These are phyloP conservation scores for Sycon ciliatum DNA, from an alignment of 37 sponge, comb jelly and placozoan genomes.

Conservation along the genomic window DNA sequence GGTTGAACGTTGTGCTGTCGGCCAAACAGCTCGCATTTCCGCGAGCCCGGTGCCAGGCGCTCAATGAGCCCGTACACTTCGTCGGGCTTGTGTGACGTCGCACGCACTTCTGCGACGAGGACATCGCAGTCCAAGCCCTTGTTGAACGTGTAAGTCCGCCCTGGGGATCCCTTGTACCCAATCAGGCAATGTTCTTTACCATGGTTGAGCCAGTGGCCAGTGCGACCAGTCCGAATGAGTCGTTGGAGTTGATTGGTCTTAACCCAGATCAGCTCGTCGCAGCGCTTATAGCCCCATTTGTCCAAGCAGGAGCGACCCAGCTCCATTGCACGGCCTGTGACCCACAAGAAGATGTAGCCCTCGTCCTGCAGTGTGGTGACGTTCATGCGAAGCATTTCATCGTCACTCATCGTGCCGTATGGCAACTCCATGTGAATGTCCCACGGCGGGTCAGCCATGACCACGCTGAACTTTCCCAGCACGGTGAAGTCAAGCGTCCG, in stretches of 20 bases:
- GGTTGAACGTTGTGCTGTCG: conserved; percentile 83
- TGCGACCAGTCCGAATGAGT: conserved; percentile 85
- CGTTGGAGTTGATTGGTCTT: conserved; percentile 95
- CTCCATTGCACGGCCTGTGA: conserved; percentile 95
- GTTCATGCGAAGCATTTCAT: conserved; percentile 85
- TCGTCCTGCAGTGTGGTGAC: conserved; percentile 82
- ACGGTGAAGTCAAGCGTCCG: conserved; percentile 52
- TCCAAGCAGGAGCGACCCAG: conserved; percentile 82
- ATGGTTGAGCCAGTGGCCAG: conserved; percentile 98
- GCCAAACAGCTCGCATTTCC: conserved; percentile 88
- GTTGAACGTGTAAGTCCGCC: conserved; percentile 27
- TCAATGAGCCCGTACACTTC: conserved; percentile 92
- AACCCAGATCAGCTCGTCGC: conserved; percentile 89
- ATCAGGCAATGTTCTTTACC: conserved; percentile 95
- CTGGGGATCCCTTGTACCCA: conserved; percentile 76
- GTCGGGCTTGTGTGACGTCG: conserved; percentile 89
- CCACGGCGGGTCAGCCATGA: conserved; percentile 99
- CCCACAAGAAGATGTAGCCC: conserved; percentile 94
- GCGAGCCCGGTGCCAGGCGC: conserved; percentile 73
- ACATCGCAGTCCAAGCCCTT: conserved; percentile 83
- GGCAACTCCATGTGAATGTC: conserved; percentile 99
- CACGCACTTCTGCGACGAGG: conserved; percentile 85
- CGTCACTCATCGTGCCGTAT: conserved; percentile 94
- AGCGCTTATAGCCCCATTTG: conserved; percentile 86
- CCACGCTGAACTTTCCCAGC: conserved; percentile 75